These are phyloP conservation scores for Erebia aethiops DNA, from an alignment of 2,888 invertebrate species.

Conservation along the genomic window DNA sequence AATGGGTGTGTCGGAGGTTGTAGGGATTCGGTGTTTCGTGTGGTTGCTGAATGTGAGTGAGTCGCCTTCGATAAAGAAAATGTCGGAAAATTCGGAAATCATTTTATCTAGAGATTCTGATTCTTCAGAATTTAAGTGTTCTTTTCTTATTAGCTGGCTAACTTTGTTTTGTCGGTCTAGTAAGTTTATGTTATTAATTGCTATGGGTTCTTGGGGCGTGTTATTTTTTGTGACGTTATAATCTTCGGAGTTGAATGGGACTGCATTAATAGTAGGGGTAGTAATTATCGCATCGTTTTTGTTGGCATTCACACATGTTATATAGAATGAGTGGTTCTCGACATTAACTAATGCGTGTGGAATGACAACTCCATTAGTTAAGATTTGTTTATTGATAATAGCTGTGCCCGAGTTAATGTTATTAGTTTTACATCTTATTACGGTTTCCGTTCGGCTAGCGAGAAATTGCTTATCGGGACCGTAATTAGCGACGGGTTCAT, in stretches of 20 bases:
- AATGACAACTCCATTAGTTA: slow-evolving; percentile 43
- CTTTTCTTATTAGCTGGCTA: slow-evolving; percentile 29
- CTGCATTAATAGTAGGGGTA: neutral
- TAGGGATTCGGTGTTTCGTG: slow-evolving; percentile 45
- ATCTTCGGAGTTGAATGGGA: slow-evolving; percentile 1
- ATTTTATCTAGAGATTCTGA: slow-evolving; percentile 30
- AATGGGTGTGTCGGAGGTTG: slow-evolving; percentile 45
- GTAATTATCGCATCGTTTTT: neutral
- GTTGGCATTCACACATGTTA: neutral
- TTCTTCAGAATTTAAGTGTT: slow-evolving; percentile 39
- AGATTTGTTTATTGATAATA: slow-evolving; percentile 39
- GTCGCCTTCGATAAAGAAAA: slow-evolving; percentile 42
- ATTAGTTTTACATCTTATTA: slow-evolving; percentile 42
- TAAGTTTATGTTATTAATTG: slow-evolving; percentile 11
- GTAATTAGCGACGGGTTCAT: neutral
- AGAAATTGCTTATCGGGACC: slow-evolving; percentile 30
- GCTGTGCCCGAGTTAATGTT: slow-evolving; percentile 21
- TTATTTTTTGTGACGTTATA: neutral
- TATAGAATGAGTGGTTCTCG: neutral
- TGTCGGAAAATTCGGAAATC: slow-evolving; percentile 37
- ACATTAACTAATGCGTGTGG: neutral
- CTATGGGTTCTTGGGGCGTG: neutral
- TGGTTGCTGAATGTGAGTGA: slow-evolving; percentile 44
- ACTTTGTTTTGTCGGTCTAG: slow-evolving; percentile 33
- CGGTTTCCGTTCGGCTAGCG: slow-evolving; percentile 42